Evolutionary conservation across 2,113 vertebrate species (phyloP), one percentile per base, ranked within the genome.

Genomic region (Semicossyphus pulcher): DNA sequence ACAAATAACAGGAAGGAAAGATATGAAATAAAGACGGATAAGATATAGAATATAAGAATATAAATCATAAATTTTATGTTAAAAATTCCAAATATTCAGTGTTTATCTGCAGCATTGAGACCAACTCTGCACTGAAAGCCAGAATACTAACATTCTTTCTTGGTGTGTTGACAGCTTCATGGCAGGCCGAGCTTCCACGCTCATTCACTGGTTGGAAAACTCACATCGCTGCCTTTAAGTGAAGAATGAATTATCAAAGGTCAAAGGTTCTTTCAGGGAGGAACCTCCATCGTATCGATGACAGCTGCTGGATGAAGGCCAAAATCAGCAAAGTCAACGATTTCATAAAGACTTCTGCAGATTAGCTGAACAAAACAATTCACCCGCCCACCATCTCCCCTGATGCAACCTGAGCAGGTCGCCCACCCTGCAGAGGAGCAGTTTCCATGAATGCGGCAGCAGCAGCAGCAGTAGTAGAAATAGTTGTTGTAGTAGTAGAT

Each of bases 401-500:
- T 12, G 23, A 42, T 78, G 85, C 66, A 80, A 76, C 23, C 20
- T 0, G 67, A 88, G 80, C 29, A 8, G 72, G 37, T 78, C 77
- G 54, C 81, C 82, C 84, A 79, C 84, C 72, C 62, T 5, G 51
- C 60, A 63, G 15, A 68, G 54, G 44, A 64, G 59, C 41, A 10
- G 5, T 64, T 76, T 73, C 78, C 66, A 75, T 59, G 47, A 84
- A 69, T 52, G 76, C 68, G 67, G 70, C 61, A 54, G 68, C 59
- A 54, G 36, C 29, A n/a, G 63, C 1, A 37, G 42, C 1, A 70
- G 49, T 29, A 66, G 41, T 14, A 37, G 2, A 37, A 12, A 4
- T 14, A 64, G 86, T 15, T 67, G 80, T 10, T 34, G 80, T 44
- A 51, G 75, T 49, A 65, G 81, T 37, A 77, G 86, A 89, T 88